A percentile compares a stretch with the other conserved stretches of the same genome.
phyloP scores from a whole-genome alignment of 2,113 vertebrate genomes.

The Poicephalus meyeri region DNA sequence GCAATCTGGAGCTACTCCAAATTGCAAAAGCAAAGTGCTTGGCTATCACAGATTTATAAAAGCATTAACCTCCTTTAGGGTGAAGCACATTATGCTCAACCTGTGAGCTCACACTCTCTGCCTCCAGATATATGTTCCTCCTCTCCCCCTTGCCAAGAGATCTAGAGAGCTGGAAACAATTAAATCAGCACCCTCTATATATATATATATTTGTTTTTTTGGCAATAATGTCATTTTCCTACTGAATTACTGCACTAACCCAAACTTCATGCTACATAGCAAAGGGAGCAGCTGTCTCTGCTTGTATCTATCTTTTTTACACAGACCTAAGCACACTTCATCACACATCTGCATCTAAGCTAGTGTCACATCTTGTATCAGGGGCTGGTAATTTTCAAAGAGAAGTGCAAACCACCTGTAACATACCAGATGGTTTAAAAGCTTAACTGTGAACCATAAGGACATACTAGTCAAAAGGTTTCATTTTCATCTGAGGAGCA shows the following conservation, averaged over 20 bases:
- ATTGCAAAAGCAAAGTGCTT: neutral
- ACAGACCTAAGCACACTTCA: accelerated
- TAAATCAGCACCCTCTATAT: neutral
- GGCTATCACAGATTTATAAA: neutral
- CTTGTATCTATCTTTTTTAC: neutral
- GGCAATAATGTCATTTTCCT: neutral
- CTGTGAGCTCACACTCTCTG: neutral
- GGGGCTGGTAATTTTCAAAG: neutral
- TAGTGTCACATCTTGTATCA: neutral
- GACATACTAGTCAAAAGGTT: neutral
- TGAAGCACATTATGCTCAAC: no score
- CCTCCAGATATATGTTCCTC: neutral
- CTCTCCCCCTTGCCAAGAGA: neutral
- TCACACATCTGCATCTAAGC: neutral
- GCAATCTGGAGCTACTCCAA: accelerated
- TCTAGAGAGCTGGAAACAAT: neutral
- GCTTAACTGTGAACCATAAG: neutral
- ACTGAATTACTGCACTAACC: neutral
- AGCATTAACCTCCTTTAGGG: neutral
- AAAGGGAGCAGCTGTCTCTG: neutral
- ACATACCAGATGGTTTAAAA: neutral
- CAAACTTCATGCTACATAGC: neutral
- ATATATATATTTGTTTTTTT: neutral
- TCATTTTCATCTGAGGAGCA: neutral
- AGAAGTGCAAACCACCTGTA: neutral